Conservation (phyloP, 92 coral and sea anemone species). For the Paramuricea clavata region DNA sequence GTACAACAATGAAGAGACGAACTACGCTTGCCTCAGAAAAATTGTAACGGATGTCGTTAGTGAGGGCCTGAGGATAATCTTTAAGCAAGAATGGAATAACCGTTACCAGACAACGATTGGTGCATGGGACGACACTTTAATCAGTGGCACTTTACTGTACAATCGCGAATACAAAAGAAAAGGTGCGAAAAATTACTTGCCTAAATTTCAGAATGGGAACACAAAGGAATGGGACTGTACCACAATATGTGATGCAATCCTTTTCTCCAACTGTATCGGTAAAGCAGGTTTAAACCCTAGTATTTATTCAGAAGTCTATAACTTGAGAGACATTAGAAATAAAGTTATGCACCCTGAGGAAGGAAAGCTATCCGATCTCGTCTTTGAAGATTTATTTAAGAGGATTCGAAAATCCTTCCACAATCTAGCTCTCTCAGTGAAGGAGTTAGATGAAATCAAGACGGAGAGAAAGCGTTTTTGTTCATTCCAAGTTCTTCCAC, state of each 20-base stretch:
- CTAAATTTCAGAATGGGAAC: constrained; percentile 55
- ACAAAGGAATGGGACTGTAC: constrained; percentile 70
- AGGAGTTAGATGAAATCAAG: constrained; percentile 39
- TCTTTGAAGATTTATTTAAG: constrained; percentile 27
- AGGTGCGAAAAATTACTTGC: constrained; percentile 11
- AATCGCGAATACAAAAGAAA: constrained; percentile 20
- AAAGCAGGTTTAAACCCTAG: constrained; percentile 20
- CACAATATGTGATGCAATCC: constrained; percentile 54
- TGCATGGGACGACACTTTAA: constrained; percentile 60
- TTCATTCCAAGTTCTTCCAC: constrained; percentile 58
- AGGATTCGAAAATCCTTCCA: constrained; percentile 39
- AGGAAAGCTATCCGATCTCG: constrained; percentile 30
- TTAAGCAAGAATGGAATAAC: constrained; percentile 72
- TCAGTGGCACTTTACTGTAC: constrained; percentile 50
- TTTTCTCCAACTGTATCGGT: constrained; percentile 63
- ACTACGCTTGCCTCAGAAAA: constrained; percentile 2
- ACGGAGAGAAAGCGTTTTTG: neutral
- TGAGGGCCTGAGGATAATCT: constrained; percentile 62
- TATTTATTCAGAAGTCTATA: constrained; percentile 29
- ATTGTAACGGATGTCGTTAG: constrained; percentile 46
- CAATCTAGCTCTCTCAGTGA: constrained; percentile 22
- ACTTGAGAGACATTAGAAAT: constrained; percentile 47
- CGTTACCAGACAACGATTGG: constrained; percentile 51
- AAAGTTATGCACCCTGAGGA: constrained; percentile 45
- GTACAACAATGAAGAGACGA: constrained; percentile 4